Percentiles rank a stretch among this genome's conserved stretches.
phyloP scores from a whole-genome alignment of 1,140 invertebrate species.

The Camponotus pennsylvanicus region DNA sequence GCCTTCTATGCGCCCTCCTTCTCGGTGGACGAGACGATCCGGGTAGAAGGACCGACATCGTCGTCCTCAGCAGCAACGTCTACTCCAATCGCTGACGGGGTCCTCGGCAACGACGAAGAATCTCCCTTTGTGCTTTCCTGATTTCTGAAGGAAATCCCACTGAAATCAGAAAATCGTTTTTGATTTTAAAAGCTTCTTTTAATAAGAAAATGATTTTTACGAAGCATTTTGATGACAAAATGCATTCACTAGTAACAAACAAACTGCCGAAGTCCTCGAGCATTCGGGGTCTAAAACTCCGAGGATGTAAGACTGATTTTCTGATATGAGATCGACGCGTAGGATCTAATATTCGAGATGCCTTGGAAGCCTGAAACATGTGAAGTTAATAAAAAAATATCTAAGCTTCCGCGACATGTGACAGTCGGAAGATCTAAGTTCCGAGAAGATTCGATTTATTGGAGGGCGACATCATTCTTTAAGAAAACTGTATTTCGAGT shows the following conservation, averaged over 20 bases:
- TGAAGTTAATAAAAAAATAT: background rate
- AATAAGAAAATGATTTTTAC: conserved; percentile 2
- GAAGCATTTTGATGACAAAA: background rate
- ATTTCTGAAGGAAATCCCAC: background rate
- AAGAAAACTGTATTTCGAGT: background rate
- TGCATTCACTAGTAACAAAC: conserved; percentile 2
- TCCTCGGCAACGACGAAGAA: conserved; percentile 14
- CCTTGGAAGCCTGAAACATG: background rate
- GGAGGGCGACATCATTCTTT: conserved; percentile 42
- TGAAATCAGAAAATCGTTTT: background rate
- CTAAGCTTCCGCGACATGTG: background rate
- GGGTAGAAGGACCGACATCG: conserved; percentile 77
- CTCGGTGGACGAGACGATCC: conserved; percentile 81
- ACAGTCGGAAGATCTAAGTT: background rate
- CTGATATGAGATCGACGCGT: background rate
- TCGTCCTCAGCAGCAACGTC: conserved; percentile 82
- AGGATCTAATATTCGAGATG: background rate
- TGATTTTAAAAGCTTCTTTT: background rate
- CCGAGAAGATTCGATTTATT: conserved; percentile 14
- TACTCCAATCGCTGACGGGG: conserved; percentile 78
- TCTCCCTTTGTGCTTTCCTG: conserved; percentile 30
- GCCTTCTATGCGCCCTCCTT: conserved; percentile 82
- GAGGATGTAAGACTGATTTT: conserved; percentile 55
- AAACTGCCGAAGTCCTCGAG: background rate
- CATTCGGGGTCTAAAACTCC: conserved; percentile 19